A percentile compares a stretch with the other conserved stretches of the same genome.
These are phyloP conservation scores for Ariolimax columbianus DNA, from an alignment of 2,888 invertebrate species.

Conservation along the genomic window DNA sequence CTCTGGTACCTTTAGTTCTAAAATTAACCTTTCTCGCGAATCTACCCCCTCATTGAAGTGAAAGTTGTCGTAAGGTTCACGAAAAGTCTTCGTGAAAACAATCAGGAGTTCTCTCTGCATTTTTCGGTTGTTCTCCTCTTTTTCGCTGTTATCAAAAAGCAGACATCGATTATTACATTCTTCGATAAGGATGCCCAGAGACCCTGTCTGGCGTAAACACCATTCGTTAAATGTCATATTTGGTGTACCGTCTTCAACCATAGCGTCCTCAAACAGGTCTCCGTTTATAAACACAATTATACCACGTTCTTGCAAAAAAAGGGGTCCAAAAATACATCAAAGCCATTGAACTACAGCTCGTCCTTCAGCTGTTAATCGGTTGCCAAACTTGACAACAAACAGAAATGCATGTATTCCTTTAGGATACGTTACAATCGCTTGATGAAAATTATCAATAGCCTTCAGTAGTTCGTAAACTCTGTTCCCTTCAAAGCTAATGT, in stretches of 20 bases:
- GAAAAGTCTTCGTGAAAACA: too few species aligned
- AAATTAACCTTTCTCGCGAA: neutral
- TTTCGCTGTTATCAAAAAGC: neutral
- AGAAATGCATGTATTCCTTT: conserved; percentile 16
- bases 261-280: neutral
- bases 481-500: neutral
- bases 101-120: neutral
- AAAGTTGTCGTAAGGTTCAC: neutral
- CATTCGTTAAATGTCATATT: neutral
- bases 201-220: neutral
- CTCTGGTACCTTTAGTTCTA: neutral
- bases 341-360: neutral
- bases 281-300: conserved; percentile 14
- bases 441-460: neutral
- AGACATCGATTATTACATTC: neutral
- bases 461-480: neutral
- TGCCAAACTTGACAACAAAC: conserved; percentile 6
- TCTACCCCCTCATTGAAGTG: neutral
- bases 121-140: neutral
- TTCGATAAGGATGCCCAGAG: neutral
- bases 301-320: neutral
- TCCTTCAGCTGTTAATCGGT: neutral
- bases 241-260: conserved; percentile 13
- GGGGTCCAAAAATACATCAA: neutral
- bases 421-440: neutral